phyloP scores from a whole-genome alignment of 2,113 vertebrate species.

The Bettongia penicillata region DNA sequence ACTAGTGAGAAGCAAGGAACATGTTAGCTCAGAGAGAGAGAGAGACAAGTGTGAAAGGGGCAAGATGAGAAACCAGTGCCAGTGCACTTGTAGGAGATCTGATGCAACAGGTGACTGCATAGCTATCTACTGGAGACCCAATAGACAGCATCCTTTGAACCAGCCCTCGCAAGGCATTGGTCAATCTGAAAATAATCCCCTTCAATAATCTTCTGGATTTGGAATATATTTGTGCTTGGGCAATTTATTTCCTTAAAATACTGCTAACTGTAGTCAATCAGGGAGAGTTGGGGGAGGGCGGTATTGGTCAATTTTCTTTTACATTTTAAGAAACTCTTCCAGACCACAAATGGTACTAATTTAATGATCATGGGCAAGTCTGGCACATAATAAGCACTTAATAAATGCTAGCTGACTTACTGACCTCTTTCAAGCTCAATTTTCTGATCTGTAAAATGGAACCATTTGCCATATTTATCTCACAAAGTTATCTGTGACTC shows the following conservation, averaged over 20 bases:
- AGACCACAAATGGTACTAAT: no score
- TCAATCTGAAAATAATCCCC: not conserved
- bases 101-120: not conserved
- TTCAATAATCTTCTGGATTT: not conserved
- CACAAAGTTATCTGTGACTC: not conserved
- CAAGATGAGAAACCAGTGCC: not conserved
- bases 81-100: not conserved
- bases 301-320: not conserved
- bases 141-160: not conserved
- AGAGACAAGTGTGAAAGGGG: not conserved
- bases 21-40: not conserved
- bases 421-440: not conserved
- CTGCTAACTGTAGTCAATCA: not conserved
- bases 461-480: not conserved
- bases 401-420: not conserved
- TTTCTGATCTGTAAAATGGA: not conserved
- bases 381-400: not conserved
- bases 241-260: not conserved
- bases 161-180: not conserved
- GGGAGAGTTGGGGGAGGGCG: no score
- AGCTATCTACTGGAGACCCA: not conserved
- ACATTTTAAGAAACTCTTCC: no score
- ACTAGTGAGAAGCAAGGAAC: not conserved
- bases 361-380: not conserved
- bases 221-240: not conserved